These are phyloP conservation scores for Hylomyscus alleni DNA, from an alignment of 2,797 vertebrate genomes.

Conservation along the genomic window DNA sequence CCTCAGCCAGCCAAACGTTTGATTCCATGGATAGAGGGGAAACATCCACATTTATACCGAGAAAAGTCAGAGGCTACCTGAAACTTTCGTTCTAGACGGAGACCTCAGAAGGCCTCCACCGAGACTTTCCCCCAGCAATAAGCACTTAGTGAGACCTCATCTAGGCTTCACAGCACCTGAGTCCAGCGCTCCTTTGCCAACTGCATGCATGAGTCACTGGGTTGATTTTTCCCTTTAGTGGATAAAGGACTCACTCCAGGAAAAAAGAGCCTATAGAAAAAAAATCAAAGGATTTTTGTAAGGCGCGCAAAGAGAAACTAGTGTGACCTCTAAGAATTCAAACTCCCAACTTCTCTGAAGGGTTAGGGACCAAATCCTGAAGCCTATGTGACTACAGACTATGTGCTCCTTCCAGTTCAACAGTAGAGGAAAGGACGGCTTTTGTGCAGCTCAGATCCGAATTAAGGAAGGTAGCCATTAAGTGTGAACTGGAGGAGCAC, in stretches of 20 bases:
- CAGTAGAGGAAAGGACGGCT: not conserved
- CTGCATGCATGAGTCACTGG: not conserved
- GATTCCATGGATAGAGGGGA: not conserved
- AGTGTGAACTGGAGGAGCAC: rapidly evolving
- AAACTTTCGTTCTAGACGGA: conserved; percentile 8
- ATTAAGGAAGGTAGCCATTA: not conserved
- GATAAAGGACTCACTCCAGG: not conserved
- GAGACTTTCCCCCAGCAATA: not conserved
- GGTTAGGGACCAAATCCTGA: not conserved
- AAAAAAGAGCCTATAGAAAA: conserved; percentile 11
- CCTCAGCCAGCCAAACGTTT: not conserved
- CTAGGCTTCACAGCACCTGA: not conserved
- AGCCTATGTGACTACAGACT: not conserved
- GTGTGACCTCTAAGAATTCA: not conserved
- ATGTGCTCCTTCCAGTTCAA: not conserved
- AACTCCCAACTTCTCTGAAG: not conserved
- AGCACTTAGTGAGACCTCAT: not conserved
- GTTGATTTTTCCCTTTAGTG: not conserved
- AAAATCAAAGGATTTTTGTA: conserved; percentile 21
- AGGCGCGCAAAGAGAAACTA: conserved; percentile 2
- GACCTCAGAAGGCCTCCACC: not conserved
- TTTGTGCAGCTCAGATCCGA: not conserved
- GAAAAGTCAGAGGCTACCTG: not conserved
- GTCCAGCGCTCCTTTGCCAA: not conserved
- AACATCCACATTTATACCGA: not conserved